A percentile compares a stretch with the other conserved stretches of the same genome.
Conservation (phyloP, 2,797 vertebrate genomes). For the Halcyon leucocephala region DNA sequence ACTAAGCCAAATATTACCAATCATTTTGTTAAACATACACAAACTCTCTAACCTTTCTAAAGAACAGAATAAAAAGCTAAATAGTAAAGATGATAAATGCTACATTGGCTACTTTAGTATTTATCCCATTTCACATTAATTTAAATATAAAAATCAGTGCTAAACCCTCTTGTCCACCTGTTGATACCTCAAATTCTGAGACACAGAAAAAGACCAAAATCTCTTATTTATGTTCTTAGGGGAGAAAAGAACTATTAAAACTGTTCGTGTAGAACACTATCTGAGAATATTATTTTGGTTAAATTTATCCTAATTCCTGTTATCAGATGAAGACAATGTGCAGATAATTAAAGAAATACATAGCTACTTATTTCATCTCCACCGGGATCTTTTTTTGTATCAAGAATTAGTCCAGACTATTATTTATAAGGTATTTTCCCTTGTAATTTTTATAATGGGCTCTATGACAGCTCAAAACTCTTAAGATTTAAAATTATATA, state of each 20-base stretch:
- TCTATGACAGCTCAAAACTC: not conserved
- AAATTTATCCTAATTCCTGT: not conserved
- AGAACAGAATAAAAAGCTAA: not conserved
- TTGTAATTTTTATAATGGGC: not conserved
- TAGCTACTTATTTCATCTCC: not conserved
- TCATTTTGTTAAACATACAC: not conserved
- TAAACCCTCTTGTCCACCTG: not conserved
- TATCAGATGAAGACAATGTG: not conserved
- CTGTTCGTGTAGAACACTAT: not conserved
- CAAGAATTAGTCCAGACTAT: not conserved
- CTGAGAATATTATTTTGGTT: not conserved
- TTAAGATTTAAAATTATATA: not conserved
- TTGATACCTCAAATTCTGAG: not conserved
- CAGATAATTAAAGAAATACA: not conserved
- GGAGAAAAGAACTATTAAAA: not conserved
- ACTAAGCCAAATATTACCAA: not conserved
- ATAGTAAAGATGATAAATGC: not conserved
- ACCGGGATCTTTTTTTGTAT: not conserved
- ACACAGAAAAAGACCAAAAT: not conserved
- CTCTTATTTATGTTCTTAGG: not conserved
- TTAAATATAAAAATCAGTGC: not conserved
- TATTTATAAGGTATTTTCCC: not conserved
- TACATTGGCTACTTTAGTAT: not conserved
- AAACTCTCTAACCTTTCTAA: not conserved
- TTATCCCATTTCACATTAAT: not conserved